Base-by-base conservation (phyloP, 2,113 vertebrate genomes). In the Bubalus kerabau region DNA sequence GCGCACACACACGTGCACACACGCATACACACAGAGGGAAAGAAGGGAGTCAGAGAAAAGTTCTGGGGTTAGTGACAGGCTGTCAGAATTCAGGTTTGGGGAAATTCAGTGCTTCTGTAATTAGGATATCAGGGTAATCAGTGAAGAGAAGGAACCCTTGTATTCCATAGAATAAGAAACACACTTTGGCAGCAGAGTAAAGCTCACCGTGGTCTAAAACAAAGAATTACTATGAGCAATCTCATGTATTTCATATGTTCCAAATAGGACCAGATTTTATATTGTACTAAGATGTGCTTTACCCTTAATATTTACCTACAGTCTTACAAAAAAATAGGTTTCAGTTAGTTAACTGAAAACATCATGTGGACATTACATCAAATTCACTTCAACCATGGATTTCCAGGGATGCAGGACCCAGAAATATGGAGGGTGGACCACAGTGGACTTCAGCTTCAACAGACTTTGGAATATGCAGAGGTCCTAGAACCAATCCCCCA, bases 381-480 rank as follows among this genome's bases (percentile, higher is more conserved):
- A 91, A 94, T 32, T 36, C 21, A 36, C n/a, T 84, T 81, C 57
- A 89, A 40, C n/a, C 30, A 74, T 32, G 30, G 48, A 81, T 81
- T 81, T 52, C 52, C 52, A 83, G 17, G 52, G n/a, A 84, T 56
- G n/a, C 52, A n/a, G n/a, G 56, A 84, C n/a, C 52, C 81, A 56
- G 81, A 23, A 23, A 56, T 36, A 26, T 0, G 6, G 52, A 40
- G 52, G 2, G 81, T 10, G 23, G 23, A 84, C 52, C 23, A 40
- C 14, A 84, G 23, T 13, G 52, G n/a, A 84, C n/a, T 40, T 83
- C 32, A 56, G 52, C 21, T 54, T 84, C 50, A 54, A 24, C 0
- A 0, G 52, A 56, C 14, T 40, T 83, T 15, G 81, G 81, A 26
- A 40, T 40, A 54, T n/a, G 26, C 2, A 0, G n/a, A 15, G 21